Evolutionary conservation across 2,888 invertebrate genomes (phyloP), one percentile per base, ranked within the genome.

Genomic region (Ametastegia equiseti): DNA sequence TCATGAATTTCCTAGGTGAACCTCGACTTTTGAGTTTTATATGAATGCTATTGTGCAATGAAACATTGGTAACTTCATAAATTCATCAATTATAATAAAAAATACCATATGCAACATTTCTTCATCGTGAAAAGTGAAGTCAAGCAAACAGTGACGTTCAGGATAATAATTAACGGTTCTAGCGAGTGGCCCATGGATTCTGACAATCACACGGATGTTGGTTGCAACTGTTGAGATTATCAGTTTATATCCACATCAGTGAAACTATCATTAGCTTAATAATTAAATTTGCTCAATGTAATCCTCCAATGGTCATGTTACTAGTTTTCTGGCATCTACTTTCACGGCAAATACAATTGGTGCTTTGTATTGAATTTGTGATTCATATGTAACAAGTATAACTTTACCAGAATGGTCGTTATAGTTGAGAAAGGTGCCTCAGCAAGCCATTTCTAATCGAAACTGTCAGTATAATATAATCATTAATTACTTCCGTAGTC

Each of bases 381-480:
- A 30, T 60, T 60, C 15, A 15, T 1, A 30, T 60, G 15, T 27
- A 60, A 30, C 30, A 30, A 30, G 60, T 60, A 30, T n/a, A n/a
- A n/a, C 3, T 30, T 60, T 11, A 39, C 39, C 11, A 67, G 39
- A 39, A 4, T 19, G 36, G 36, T 67, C 39, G 39, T 39, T 19
- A 67, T 11, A 39, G 15, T 67, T 67, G 39, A 23, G 23, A n/a
- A 39, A 39, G n/a, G 27, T 23, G 11, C 39, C 9, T 39, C 36
- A 67, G 67, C 9, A 15, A 39, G 67, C 36, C 67, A 67, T 23
- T 67, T 39, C 67, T 39, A 67, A 67, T 67, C 67, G n/a, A 39
- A 67, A 67, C 82, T 81, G 81, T 82, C 83, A 84, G 83, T 79
- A 84, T 83, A 81, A 83, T 84, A 83, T 83, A 81, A 83, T 75